Evolutionary conservation across 2,113 vertebrate species (phyloP).

Genomic region (Montifringilla adamsi): DNA sequence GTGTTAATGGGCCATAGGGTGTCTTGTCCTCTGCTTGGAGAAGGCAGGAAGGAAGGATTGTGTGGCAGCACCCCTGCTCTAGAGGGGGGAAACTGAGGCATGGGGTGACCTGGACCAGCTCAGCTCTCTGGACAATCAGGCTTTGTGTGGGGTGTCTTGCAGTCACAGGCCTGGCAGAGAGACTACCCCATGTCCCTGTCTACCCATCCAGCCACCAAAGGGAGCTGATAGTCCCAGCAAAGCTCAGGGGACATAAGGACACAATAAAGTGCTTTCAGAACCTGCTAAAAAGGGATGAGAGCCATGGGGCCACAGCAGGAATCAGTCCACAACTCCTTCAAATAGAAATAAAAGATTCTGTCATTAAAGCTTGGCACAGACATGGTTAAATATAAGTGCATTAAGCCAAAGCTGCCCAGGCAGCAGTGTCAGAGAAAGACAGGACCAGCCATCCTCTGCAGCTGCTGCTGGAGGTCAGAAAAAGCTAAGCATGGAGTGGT

Average conservation of each 20-base stretch:
- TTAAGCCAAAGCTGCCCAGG: not conserved
- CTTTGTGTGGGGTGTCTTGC: not conserved
- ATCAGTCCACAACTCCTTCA: not conserved
- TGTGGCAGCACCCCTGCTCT: not conserved
- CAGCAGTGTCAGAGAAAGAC: not conserved
- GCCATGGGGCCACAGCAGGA: not conserved
- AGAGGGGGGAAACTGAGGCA: not conserved
- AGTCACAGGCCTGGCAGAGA: not conserved
- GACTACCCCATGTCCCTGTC: not conserved
- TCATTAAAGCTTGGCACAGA: not conserved
- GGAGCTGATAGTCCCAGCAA: not conserved
- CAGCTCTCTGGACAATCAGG: not conserved
- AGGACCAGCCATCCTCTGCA: not conserved
- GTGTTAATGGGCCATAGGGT: not conserved
- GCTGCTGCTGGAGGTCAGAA: not conserved
- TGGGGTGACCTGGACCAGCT: not conserved
- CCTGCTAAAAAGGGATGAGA: not conserved
- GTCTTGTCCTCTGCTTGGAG: not conserved
- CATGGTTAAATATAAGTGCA: not conserved
- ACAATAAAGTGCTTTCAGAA: accelerated
- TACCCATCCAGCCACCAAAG: not conserved
- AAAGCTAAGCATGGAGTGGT: not conserved
- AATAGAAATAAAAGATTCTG: not conserved
- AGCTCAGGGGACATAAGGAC: accelerated
- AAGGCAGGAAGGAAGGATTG: not conserved